phyloP scores from a whole-genome alignment of 2,888 invertebrate genomes.

The Aquatica leii region DNA sequence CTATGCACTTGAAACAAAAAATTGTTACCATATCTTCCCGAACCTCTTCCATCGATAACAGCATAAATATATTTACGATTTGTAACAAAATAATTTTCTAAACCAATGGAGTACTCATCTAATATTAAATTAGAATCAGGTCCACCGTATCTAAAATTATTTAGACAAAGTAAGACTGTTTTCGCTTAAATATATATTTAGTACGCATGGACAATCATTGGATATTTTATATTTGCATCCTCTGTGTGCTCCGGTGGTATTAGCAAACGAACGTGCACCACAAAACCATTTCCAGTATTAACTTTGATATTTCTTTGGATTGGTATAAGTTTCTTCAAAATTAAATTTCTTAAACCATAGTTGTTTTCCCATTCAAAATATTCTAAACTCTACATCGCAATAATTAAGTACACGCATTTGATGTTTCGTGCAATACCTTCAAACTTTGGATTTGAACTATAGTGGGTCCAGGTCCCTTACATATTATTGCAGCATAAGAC shows the following conservation, averaged over 20 bases:
- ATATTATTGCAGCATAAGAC: slow-evolving; percentile 72
- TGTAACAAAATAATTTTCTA: slow-evolving; percentile 75
- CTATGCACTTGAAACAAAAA: slow-evolving; percentile 81
- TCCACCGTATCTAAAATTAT: slow-evolving; percentile 71
- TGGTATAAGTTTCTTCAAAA: slow-evolving; percentile 66
- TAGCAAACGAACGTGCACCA: slow-evolving; percentile 68
- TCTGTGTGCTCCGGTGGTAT: slow-evolving; percentile 73
- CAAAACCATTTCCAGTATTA: slow-evolving; percentile 64
- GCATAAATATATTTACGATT: slow-evolving; percentile 79
- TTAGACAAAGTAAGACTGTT: no score
- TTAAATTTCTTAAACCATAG: slow-evolving; percentile 59
- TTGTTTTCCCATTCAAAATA: slow-evolving; percentile 66
- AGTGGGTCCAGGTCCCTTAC: slow-evolving; percentile 71
- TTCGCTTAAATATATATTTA: no score
- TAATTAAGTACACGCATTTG: no score
- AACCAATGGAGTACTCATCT: slow-evolving; percentile 71
- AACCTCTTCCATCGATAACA: slow-evolving; percentile 85
- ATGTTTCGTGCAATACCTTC: no score
- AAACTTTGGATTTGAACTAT: slow-evolving; percentile 65
- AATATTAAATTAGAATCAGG: slow-evolving; percentile 81
- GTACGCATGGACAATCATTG: slow-evolving; percentile 78
- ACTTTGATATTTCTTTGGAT: slow-evolving; percentile 65
- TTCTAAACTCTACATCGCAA: slow-evolving; percentile 11
- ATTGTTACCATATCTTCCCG: slow-evolving; percentile 80
- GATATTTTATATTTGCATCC: slow-evolving; percentile 66